Evolutionary conservation across 2,113 vertebrate species (phyloP).

Genomic region (Bagarius yarrelli): DNA sequence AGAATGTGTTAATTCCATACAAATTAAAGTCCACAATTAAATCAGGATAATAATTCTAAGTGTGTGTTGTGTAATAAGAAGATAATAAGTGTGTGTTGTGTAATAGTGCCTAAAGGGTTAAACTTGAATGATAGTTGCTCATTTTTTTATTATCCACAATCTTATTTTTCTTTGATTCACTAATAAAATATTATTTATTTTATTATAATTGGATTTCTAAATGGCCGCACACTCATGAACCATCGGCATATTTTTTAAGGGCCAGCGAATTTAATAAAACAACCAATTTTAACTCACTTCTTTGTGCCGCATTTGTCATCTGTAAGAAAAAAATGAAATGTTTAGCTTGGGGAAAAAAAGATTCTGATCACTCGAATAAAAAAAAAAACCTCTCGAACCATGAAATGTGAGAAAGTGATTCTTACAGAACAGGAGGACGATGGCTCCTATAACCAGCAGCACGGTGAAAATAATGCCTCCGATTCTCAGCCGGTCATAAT

Average conservation of each 20-base stretch:
- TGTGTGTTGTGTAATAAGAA: no score
- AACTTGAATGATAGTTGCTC: background rate
- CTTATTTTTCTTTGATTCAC: background rate
- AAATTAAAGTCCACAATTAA: background rate
- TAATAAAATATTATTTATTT: no score
- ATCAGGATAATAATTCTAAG: no score
- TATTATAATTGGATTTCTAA: no score
- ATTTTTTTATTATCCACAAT: background rate
- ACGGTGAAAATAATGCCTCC: constrained; percentile 64
- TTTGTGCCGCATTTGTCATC: constrained; percentile 33
- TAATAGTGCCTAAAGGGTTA: no score
- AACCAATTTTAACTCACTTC: constrained; percentile 19
- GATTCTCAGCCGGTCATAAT: constrained; percentile 72
- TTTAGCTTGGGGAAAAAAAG: background rate
- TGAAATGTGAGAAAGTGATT: constrained; percentile 23
- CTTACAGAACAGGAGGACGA: constrained; percentile 66
- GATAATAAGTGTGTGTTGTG: no score
- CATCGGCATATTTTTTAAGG: no score
- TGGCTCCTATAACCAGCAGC: constrained; percentile 61
- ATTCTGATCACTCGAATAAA: background rate
- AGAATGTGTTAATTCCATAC: background rate
- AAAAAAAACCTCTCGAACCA: background rate
- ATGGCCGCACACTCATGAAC: no score
- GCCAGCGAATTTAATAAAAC: no score
- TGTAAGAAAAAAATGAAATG: constrained; percentile 2